phyloP scores from a whole-genome alignment of 2,888 invertebrate genomes.

The Microplitis manilae region DNA sequence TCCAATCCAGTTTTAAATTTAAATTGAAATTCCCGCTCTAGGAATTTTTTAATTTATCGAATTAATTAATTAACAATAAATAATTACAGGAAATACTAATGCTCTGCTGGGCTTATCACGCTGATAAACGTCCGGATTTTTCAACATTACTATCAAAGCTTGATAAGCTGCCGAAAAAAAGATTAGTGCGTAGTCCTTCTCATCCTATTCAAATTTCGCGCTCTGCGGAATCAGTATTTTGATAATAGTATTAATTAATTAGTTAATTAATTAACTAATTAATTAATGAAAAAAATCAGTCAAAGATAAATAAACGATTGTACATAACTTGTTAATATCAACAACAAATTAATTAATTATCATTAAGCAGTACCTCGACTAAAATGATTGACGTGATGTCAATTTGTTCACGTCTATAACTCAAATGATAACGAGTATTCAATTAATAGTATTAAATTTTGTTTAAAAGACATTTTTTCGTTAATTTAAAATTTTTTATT shows the following conservation, averaged over 20 bases:
- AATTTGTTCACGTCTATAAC: neutral
- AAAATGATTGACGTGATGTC: neutral
- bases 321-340: neutral
- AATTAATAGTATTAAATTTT: neutral
- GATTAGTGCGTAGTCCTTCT: slow-evolving; percentile 96
- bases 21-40: too few species aligned
- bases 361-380: neutral
- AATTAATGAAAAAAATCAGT: neutral
- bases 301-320: neutral
- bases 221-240: slow-evolving; percentile 96
- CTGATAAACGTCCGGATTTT: slow-evolving; percentile 92
- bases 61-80: neutral
- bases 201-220: slow-evolving; percentile 97
- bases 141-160: slow-evolving; percentile 86
- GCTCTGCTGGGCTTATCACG: slow-evolving; percentile 94
- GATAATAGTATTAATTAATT: slow-evolving; percentile 55
- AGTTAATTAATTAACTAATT: neutral
- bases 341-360: neutral
- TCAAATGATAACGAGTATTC: neutral
- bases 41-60: too few species aligned
- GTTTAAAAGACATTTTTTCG: neutral
- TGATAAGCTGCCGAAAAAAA: slow-evolving; percentile 94
- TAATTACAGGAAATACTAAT: slow-evolving; percentile 89
- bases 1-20: too few species aligned
- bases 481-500: neutral